These are phyloP conservation scores for Limenitis camilla DNA, from an alignment of 2,888 invertebrate species.

Conservation along the genomic window DNA sequence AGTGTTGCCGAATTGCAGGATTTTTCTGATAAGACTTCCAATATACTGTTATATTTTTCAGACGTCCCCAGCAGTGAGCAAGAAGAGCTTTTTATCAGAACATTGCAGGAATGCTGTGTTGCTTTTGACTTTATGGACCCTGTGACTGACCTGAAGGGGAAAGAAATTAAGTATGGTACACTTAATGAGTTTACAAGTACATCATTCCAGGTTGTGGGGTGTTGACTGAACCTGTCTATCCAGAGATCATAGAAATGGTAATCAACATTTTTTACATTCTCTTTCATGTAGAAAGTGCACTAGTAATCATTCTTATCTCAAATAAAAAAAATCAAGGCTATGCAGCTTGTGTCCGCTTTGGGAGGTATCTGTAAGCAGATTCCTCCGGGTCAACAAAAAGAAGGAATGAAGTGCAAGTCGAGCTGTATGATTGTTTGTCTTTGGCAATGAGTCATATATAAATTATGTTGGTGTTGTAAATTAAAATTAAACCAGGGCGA, in stretches of 20 bases:
- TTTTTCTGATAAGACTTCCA: slow-evolving; percentile 53
- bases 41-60: slow-evolving; percentile 53
- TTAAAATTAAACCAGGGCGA: too few species aligned
- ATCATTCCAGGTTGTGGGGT: slow-evolving; percentile 92
- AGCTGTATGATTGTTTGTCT: too few species aligned
- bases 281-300: too few species aligned
- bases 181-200: slow-evolving; percentile 98
- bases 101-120: slow-evolving; percentile 98
- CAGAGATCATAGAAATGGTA: slow-evolving; percentile 99
- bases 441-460: too few species aligned
- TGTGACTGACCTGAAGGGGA: slow-evolving; percentile 98
- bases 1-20: too few species aligned
- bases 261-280: too few species aligned
- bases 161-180: slow-evolving; percentile 97
- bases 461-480: too few species aligned
- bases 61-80: slow-evolving; percentile 94
- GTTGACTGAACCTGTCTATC: slow-evolving; percentile 97
- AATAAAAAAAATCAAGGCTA: too few species aligned
- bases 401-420: too few species aligned
- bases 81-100: slow-evolving; percentile 96
- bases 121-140: slow-evolving; percentile 99
- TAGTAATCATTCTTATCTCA: too few species aligned
- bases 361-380: too few species aligned
- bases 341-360: background rate
- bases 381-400: too few species aligned